Evolutionary conservation across 2,113 vertebrate genomes (phyloP).

Genomic region (Orcinus orca): DNA sequence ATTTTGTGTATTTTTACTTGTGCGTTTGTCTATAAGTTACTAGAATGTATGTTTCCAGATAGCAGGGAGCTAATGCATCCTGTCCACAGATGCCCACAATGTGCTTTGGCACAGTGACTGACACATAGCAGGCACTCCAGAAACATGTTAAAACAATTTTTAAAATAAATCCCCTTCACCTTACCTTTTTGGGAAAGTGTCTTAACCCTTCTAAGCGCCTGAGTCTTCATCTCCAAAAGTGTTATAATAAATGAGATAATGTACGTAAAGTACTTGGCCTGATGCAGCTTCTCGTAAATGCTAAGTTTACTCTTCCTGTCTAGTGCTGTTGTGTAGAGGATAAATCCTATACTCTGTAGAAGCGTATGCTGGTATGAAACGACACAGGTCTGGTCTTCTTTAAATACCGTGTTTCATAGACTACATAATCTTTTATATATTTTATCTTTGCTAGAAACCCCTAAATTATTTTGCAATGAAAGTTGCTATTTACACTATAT

Average conservation of each 20-base stretch:
- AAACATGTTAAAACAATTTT: background rate
- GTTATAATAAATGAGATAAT: background rate
- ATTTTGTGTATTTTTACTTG: background rate
- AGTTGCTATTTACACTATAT: background rate
- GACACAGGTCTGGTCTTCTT: background rate
- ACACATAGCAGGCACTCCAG: background rate
- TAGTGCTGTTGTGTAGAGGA: background rate
- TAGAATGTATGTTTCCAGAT: background rate
- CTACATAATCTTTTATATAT: background rate
- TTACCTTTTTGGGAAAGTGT: background rate
- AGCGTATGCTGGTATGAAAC: background rate
- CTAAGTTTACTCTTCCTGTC: background rate
- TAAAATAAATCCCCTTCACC: background rate
- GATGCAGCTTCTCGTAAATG: background rate
- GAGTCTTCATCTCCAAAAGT: background rate
- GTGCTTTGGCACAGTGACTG: background rate
- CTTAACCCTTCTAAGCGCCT: background rate
- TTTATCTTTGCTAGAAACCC: constrained; percentile 21
- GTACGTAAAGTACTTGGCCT: background rate
- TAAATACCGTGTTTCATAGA: background rate
- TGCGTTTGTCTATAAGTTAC: background rate
- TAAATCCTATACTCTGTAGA: background rate
- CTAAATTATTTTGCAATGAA: background rate
- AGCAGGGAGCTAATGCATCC: background rate
- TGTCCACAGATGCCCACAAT: background rate